phyloP scores from a whole-genome alignment of 2,113 vertebrate genomes.

The Melierax canorus region DNA sequence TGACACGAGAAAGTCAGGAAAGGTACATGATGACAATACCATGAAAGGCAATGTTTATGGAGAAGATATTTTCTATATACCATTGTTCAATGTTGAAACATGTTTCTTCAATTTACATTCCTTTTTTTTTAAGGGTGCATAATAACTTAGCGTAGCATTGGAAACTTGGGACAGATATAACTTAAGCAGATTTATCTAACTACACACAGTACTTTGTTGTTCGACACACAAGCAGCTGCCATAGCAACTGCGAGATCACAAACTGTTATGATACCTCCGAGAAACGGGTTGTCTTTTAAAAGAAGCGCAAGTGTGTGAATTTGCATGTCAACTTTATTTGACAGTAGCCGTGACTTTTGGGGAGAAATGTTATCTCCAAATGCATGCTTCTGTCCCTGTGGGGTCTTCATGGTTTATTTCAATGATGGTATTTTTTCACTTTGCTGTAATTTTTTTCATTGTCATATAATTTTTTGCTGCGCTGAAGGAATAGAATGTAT shows the following conservation, averaged over 20 bases:
- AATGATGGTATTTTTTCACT: neutral
- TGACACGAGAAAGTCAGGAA: neutral
- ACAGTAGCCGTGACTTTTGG: neutral
- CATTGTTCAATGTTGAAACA: neutral
- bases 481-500: neutral
- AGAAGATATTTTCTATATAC: neutral
- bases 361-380: neutral
- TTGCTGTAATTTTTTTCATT: neutral
- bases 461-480: neutral
- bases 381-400: neutral
- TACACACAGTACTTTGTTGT: constrained; percentile 59
- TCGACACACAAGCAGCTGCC: constrained; percentile 52
- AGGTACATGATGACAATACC: neutral
- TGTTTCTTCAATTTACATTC: constrained; percentile 48
- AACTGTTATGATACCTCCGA: constrained; percentile 45
- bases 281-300: constrained; percentile 25
- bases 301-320: neutral
- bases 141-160: neutral
- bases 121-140: neutral
- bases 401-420: neutral
- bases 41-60: constrained; percentile 5
- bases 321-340: neutral
- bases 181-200: constrained; percentile 63
- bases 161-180: constrained; percentile 36
- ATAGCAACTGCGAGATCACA: constrained; percentile 67